A percentile compares a stretch with the other conserved stretches of the same genome.
Conservation (phyloP, 2,888 invertebrate species). For the Synanthedon andrenaeformis region DNA sequence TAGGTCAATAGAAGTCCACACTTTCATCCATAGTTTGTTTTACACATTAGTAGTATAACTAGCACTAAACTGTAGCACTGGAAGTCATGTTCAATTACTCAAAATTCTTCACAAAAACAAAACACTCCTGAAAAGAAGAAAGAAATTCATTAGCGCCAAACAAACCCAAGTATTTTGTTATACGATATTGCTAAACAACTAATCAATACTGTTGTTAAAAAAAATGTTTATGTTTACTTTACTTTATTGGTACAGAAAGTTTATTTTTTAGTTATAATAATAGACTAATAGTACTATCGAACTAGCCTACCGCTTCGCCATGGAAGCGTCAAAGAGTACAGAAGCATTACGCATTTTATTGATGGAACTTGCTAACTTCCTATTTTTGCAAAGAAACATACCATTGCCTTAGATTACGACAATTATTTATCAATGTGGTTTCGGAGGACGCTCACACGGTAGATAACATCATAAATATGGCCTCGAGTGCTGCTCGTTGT, state of each 20-base stretch:
- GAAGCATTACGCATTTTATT: constrained; percentile 19
- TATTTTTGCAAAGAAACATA: constrained; percentile 39
- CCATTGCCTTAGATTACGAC: constrained; percentile 57
- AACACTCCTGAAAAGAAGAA: constrained; percentile 57
- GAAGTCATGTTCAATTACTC: constrained; percentile 35
- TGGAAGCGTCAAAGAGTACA: constrained; percentile 60
- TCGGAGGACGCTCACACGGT: constrained; percentile 64
- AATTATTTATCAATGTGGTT: constrained; percentile 59
- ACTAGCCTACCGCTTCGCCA: constrained; percentile 42
- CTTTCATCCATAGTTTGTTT: constrained; percentile 66
- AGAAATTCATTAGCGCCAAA: constrained; percentile 19
- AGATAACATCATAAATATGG: constrained; percentile 77
- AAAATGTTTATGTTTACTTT: too few species aligned
- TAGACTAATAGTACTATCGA: constrained; percentile 5
- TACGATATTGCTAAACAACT: background rate
- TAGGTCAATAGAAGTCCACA: constrained; percentile 65
- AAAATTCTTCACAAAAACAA: constrained; percentile 34
- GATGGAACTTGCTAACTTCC: constrained; percentile 16
- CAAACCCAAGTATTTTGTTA: background rate
- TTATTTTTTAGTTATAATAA: too few species aligned
- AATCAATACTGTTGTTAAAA: background rate
- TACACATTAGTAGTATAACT: constrained; percentile 42
- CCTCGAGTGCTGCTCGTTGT: constrained; percentile 69
- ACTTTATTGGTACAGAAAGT: too few species aligned
- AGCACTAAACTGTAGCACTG: constrained; percentile 47